Conservation (phyloP, 2,888 invertebrate species). For the Nasonovia ribisnigri region DNA sequence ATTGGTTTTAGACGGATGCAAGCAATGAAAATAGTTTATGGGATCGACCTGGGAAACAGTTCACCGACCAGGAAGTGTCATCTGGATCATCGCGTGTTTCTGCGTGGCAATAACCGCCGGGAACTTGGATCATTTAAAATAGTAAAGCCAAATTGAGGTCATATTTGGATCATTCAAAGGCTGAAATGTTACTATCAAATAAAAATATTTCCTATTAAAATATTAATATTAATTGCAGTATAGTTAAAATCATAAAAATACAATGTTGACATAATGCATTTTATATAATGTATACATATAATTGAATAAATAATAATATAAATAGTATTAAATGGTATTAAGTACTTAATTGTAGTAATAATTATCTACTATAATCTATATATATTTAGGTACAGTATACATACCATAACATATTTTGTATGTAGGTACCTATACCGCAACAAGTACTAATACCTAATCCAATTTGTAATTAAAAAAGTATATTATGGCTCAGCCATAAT, state of each 20-base stretch:
- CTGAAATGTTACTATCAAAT: not conserved
- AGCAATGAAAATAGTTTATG: slow-evolving; percentile 54
- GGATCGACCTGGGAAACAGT: slow-evolving; percentile 27
- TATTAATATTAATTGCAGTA: not conserved
- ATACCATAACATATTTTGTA: not conserved
- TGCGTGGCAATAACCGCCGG: not conserved
- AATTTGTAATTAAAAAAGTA: not conserved
- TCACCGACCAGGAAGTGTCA: slow-evolving; percentile 30
- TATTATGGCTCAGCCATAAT: not conserved
- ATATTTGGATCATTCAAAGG: not conserved
- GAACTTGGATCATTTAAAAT: slow-evolving; percentile 37
- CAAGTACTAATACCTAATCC: not conserved
- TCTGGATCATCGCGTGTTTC: slow-evolving; percentile 21
- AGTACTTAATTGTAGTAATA: no score
- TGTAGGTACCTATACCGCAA: not conserved
- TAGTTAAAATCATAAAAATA: not conserved
- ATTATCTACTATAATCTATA: not conserved
- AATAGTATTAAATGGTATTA: not conserved
- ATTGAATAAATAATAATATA: not conserved
- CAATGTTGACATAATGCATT: not conserved
- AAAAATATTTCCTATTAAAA: not conserved
- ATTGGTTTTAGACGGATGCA: slow-evolving; percentile 31
- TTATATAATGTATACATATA: not conserved
- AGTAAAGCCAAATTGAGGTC: slow-evolving; percentile 48
- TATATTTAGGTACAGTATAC: no score